Percentiles rank a stretch among this genome's conserved stretches.
These are phyloP conservation scores for Rhyacichthys aspro DNA, from an alignment of 2,797 vertebrate species.

Conservation along the genomic window DNA sequence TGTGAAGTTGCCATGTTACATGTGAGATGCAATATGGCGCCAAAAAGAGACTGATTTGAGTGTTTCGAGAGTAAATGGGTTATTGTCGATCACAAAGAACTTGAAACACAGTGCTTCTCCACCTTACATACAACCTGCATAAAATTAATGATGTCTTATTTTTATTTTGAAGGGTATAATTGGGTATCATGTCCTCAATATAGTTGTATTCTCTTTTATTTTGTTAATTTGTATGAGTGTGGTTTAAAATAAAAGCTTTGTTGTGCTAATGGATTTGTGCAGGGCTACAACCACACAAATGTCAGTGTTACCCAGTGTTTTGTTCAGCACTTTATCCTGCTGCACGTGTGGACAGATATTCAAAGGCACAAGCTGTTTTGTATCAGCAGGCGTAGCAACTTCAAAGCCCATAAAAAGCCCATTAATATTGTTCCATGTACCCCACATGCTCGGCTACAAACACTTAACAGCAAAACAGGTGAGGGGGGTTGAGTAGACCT, in stretches of 20 bases:
- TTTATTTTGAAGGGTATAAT: too few species aligned
- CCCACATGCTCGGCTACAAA: conserved; percentile 44
- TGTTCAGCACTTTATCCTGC: conserved; percentile 44
- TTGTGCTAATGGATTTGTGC: conserved; percentile 4
- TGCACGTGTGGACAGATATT: conserved; percentile 37
- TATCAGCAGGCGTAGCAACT: conserved; percentile 54
- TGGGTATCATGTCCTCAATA: too few species aligned
- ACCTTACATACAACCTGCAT: conserved; percentile 1
- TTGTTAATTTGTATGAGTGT: conserved; percentile 3
- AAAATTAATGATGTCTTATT: not conserved
- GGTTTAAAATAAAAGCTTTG: conserved; percentile 9
- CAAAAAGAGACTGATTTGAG: conserved; percentile 5
- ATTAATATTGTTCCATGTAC: conserved; percentile 51
- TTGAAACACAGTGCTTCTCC: not conserved
- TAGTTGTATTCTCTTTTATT: not conserved
- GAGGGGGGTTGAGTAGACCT: conserved; percentile 58
- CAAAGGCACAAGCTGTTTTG: conserved; percentile 45
- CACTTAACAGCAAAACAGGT: conserved; percentile 55
- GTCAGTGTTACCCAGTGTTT: conserved; percentile 36
- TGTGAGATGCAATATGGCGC: conserved; percentile 6
- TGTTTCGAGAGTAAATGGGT: too few species aligned
- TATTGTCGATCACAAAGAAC: too few species aligned
- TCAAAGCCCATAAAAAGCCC: conserved; percentile 69
- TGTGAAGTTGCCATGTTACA: not conserved
- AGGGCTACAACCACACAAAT: conserved; percentile 10